Evolutionary conservation across 2,888 invertebrate genomes (phyloP), one percentile per base, ranked within the genome.

Genomic region (Zeuzera pyrina): DNA sequence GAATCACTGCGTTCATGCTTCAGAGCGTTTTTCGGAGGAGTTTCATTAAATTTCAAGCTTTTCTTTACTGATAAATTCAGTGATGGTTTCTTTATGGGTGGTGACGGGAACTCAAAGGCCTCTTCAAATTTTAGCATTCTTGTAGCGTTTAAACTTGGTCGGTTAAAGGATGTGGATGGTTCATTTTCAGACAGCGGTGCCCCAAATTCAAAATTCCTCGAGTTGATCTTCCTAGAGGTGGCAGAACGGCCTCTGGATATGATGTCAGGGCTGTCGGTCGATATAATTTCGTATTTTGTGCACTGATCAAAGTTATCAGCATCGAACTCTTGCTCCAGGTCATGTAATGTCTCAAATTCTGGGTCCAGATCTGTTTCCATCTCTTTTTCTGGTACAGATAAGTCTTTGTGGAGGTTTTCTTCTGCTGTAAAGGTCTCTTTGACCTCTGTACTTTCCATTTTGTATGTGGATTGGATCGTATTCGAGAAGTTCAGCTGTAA

Each of bases 251-350:
- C 81, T 23, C 68, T 51, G 0, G 81, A 81, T 8, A 83, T 81
- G 0, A 84, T 81, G 19, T 84, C 59, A 0, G 84, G 84, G 27
- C 83, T 83, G 28, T 84, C 84, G 0, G 84, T 84, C 0, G 83
- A 83, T 7, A 84, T 81, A 0, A 84, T 84, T 41, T 84, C 84
- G 26, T 84, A 84, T 39, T 84, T 84, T 0, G 71, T 69, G 48
- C 84, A 78, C 2, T 69, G 59, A 3, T 79, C 78, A 16, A 78
- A 78, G 36, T 71, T 72, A 4, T 76, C 73, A 0, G 62, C 55
- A 0, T 77, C 76, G 3, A 83, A 79, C 35, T 81, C 81, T n/a
- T 69, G 68, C 34, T 84, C 84, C 3, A 84, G 36, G 32, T 84
- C 84, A 12, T 81, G 81, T 0, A 84, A 45, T 0, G 73, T 69